Base-by-base conservation (phyloP, 2,888 invertebrate species). In the Catocala nupta region DNA sequence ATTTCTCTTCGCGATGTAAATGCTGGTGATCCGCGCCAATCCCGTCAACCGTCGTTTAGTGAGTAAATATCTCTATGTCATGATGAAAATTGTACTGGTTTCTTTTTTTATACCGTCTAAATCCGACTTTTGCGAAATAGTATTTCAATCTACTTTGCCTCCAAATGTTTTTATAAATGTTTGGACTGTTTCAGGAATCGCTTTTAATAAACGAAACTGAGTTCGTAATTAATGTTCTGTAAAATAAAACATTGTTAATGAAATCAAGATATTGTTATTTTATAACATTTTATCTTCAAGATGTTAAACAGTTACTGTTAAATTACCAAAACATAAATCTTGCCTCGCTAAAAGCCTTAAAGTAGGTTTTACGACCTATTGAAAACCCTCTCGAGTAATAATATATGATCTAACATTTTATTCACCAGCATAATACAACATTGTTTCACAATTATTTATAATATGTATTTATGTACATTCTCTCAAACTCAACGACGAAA, bases 1-100 rank as follows among this genome's bases (percentile, higher is more conserved):
- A 84, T 87, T 85, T 87, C 86, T 82, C 82, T 78, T 73, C 48
- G 68, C 63, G 68, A 73, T 73, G 76, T 71, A 65, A 71, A 68
- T 63, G 50, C 51, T 55, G 56, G 58, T 68, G 69, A 73, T 65
- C 63, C 60, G 50, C 16, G 49, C 34, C 55, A 75, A 70, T 69
- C 60, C 55, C 50, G 58, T 51, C 71, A 65, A 52, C 57, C 47
- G 34, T 16, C 59, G 58, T 63, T 70, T 65, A 65, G 70, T 58
- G 45, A 63, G 59, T 63, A 71, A 77, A 75, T 64, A 71, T 59
- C 13, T 58, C 42, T 49, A 51, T 50, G 55, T 49, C 34, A 52
- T 34, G 12, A 12, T 50, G 36, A 53, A 67, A 63, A 55, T 68
- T 55, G 25, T 53, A 68, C 45, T 6, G 52, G 48, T 34, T 39